Base-by-base conservation (phyloP, 2,888 invertebrate species). In the Andrena dorsata region DNA sequence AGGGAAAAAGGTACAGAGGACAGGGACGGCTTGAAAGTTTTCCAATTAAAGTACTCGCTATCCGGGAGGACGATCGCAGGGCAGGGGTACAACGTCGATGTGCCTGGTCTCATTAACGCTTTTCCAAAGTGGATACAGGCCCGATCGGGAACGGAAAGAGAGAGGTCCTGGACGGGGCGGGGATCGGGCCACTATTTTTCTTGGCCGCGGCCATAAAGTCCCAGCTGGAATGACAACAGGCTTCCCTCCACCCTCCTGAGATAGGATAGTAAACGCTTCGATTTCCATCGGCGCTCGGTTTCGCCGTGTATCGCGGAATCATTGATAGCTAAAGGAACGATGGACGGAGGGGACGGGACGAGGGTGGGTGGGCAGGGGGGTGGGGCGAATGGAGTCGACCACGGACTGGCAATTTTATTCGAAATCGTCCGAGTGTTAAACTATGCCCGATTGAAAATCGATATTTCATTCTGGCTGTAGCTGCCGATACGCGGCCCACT, bases 21-120 rank as follows among this genome's bases (percentile, higher is more conserved):
- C 51, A 53, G 58, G 85, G 82, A 83, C 83, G 83, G 83, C 77
- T 64, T 53, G 84, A 86, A 91, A 91, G 86, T 91, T 91, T 91
- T 91, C 89, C 90, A 91, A 91, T 91, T 91, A 91, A 91, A 90
- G 91, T 91, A 86, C 87, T 86, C 85, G 86, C 87, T 90, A 89
- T 90, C 90, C 86, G 71, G 53, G 20, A 83, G 86, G 85, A 90
- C 89, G 87, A 90, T 91, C 91, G 85, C 56, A 13, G 23, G 85
- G 74, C 13, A 30, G 80, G 84, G 84, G 84, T 83, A 86, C 87
- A 85, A 83, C 75, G 79, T 64, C 84, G 86, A 83, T 88, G 86
- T 82, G 81, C 84, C 84, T 77, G 79, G 86, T 87, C 86, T 90
- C 86, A 89, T 87, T 89, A 90, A 86, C 86, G 87, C 84, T 86